Percentiles rank a stretch among this genome's conserved stretches.
Evolutionary conservation across 2,797 vertebrate genomes (phyloP).

Genomic region (Gymnothorax reevesii): DNA sequence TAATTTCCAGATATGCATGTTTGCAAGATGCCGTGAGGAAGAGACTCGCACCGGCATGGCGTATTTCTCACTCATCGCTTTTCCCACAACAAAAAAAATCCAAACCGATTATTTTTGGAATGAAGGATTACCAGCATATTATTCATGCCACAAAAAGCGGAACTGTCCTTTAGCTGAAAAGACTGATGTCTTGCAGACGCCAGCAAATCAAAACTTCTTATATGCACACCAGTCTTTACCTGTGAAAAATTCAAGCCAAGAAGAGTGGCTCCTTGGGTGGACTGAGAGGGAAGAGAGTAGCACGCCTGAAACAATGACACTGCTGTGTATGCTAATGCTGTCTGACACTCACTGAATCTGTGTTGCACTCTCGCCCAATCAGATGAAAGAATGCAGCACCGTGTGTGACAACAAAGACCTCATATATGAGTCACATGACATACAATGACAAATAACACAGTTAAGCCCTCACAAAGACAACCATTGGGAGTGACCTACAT

Average conservation of each 20-base stretch:
- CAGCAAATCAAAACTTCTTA: background rate
- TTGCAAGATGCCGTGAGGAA: background rate
- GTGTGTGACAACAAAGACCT: conserved; percentile 60
- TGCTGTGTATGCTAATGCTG: conserved; percentile 41
- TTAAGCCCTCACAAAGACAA: conserved; percentile 62
- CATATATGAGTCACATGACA: conserved; percentile 60
- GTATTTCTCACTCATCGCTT: background rate
- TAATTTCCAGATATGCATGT: background rate
- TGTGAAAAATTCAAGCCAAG: background rate
- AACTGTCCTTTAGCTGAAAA: background rate
- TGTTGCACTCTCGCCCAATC: conserved; percentile 37
- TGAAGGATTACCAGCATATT: background rate
- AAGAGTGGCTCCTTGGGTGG: conserved; percentile 22
- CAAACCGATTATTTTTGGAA: background rate
- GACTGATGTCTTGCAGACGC: background rate
- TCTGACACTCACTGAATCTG: conserved; percentile 38
- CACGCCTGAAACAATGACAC: conserved; percentile 39
- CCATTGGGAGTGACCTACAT: conserved; percentile 70
- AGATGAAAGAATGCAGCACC: conserved; percentile 34
- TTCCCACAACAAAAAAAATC: background rate
- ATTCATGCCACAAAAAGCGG: background rate
- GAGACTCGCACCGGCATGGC: background rate
- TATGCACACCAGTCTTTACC: background rate
- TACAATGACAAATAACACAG: conserved; percentile 61
- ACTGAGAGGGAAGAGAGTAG: background rate